Percentiles rank a stretch among this genome's conserved stretches.
Conservation (phyloP, 1,140 invertebrate species). For the Choristoneura fumiferana region DNA sequence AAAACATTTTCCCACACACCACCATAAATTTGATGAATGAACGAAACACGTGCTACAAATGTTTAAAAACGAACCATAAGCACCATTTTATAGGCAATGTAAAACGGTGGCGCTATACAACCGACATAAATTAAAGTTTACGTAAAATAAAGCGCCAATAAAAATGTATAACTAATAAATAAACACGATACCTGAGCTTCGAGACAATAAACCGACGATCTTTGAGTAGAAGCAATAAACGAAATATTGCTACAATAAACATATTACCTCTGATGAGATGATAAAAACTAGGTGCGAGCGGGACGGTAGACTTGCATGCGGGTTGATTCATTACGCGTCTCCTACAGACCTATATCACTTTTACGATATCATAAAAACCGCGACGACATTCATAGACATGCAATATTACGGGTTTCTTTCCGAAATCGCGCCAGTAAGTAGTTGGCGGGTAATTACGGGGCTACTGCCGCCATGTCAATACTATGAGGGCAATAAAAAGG, state of each 20-base stretch:
- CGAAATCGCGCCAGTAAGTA: conserved; percentile 61
- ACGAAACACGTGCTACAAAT: conserved; percentile 75
- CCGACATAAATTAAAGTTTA: conserved; percentile 77
- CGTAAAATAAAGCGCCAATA: conserved; percentile 77
- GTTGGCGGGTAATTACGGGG: conserved; percentile 53
- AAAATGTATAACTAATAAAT: conserved; percentile 79
- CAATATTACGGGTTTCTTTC: conserved; percentile 65
- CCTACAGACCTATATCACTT: conserved; percentile 61
- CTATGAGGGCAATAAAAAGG: conserved; percentile 67
- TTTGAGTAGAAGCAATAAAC: conserved; percentile 72
- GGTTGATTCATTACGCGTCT: conserved; percentile 25
- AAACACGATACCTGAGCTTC: conserved; percentile 75
- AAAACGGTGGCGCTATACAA: conserved; percentile 68
- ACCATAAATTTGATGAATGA: conserved; percentile 78
- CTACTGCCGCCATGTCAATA: conserved; percentile 60
- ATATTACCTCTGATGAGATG: conserved; percentile 68
- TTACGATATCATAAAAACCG: conserved; percentile 71
- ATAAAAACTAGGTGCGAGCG: conserved; percentile 59
- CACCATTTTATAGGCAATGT: conserved; percentile 76
- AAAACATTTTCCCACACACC: conserved; percentile 72
- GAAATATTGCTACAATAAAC: conserved; percentile 77
- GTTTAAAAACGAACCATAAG: conserved; percentile 74
- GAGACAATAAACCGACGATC: conserved; percentile 74
- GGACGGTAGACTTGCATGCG: conserved; percentile 41
- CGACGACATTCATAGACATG: conserved; percentile 57